Conservation (phyloP, 2,888 invertebrate species). For the Phalangium opilio region DNA sequence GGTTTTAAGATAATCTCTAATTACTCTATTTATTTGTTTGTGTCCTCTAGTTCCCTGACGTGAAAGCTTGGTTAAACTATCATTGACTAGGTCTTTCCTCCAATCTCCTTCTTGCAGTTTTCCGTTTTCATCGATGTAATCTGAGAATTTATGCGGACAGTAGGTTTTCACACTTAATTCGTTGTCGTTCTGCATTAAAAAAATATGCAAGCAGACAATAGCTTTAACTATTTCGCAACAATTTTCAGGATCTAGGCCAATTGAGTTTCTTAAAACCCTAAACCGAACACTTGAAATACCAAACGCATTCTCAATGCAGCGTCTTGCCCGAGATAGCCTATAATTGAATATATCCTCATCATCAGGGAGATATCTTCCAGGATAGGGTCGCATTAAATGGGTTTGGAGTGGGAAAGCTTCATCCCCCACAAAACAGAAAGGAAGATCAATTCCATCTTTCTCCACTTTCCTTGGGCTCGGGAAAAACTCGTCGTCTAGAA, state of each 20-base stretch:
- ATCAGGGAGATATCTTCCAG: not conserved
- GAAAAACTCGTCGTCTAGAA: not conserved
- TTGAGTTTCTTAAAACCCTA: constrained; percentile 2
- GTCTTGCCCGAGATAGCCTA: constrained; percentile 2
- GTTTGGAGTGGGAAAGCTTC: constrained; percentile 6
- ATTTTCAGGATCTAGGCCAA: not conserved
- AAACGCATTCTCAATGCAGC: constrained; percentile 5
- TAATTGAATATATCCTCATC: constrained; percentile 3
- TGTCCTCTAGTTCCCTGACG: too few species aligned
- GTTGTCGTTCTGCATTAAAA: too few species aligned
- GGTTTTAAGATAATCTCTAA: too few species aligned
- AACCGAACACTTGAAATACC: constrained; percentile 2
- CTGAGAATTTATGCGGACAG: too few species aligned
- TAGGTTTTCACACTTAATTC: too few species aligned
- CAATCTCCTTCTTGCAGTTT: too few species aligned
- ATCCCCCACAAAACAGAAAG: constrained; percentile 6
- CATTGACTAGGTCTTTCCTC: too few species aligned
- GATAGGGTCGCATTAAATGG: constrained; percentile 3
- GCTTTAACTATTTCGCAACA: too few species aligned
- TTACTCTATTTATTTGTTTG: too few species aligned
- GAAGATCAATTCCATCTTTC: not conserved
- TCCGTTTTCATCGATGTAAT: too few species aligned
- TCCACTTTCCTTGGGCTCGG: not conserved
- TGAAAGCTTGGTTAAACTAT: too few species aligned
- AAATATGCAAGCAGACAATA: too few species aligned